phyloP scores from a whole-genome alignment of 2,888 invertebrate genomes.

The Amphipoea oculea region DNA sequence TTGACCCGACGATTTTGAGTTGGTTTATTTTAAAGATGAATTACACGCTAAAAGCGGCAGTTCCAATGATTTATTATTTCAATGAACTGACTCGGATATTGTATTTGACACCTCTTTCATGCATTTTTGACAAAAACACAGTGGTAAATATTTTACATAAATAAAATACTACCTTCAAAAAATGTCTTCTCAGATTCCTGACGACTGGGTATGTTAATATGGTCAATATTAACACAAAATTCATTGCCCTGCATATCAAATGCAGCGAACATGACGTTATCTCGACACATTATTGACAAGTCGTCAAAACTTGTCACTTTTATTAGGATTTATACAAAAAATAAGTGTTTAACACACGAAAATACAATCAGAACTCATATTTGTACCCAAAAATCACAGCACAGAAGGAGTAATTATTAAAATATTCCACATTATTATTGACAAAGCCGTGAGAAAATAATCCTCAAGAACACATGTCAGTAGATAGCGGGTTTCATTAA shows the following conservation, averaged over 20 bases:
- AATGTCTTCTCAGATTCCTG: neutral
- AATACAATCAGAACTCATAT: conserved; percentile 39
- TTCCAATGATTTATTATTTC: neutral
- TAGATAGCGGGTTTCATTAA: conserved; percentile 74
- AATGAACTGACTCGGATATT: neutral
- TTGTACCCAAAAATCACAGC: conserved; percentile 43
- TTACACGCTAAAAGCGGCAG: neutral
- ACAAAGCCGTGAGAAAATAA: conserved; percentile 76
- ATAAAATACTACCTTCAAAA: neutral
- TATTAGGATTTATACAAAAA: conserved; percentile 49
- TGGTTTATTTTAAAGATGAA: neutral
- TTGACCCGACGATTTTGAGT: neutral
- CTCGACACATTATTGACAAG: conserved; percentile 69
- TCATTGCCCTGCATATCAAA: conserved; percentile 44
- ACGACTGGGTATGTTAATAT: neutral
- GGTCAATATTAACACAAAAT: conserved; percentile 31
- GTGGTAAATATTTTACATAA: neutral
- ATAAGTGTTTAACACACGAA: conserved; percentile 14
- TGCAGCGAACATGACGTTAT: conserved; percentile 66
- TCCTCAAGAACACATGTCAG: conserved; percentile 67
- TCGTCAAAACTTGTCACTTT: conserved; percentile 59
- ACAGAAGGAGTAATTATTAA: conserved; percentile 57
- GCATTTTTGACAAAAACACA: neutral
- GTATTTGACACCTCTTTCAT: neutral
- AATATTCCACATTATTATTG: conserved; percentile 59